These are phyloP conservation scores for Mystacides longicornis DNA, from an alignment of 2,888 invertebrate genomes.

Conservation along the genomic window DNA sequence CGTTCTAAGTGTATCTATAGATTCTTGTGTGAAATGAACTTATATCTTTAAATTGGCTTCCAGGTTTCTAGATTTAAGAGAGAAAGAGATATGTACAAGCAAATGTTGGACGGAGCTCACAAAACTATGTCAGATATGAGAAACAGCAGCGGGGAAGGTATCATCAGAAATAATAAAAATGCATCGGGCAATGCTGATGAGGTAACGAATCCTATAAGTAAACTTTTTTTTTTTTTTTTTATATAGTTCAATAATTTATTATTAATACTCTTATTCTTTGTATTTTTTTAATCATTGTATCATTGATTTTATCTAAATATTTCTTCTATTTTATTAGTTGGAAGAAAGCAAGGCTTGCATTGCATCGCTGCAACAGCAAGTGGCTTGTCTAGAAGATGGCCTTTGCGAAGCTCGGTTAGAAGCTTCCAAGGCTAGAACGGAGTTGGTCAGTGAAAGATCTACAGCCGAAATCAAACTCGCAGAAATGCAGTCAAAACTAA, in stretches of 20 bases:
- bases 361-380: constrained; percentile 71
- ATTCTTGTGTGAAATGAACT: too few relatives aligned
- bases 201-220: constrained; percentile 37
- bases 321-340: too few relatives aligned
- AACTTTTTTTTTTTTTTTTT: too few relatives aligned
- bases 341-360: constrained; percentile 68
- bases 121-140: constrained; percentile 75
- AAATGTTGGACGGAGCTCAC: constrained; percentile 83
- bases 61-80: constrained; percentile 68
- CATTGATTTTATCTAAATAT: too few relatives aligned
- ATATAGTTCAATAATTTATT: not conserved
- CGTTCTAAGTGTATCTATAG: not conserved
- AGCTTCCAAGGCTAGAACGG: constrained; percentile 76
- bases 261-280: too few relatives aligned
- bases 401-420: constrained; percentile 77
- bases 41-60: constrained; percentile 26
- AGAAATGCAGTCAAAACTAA: constrained; percentile 81
- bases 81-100: constrained; percentile 82
- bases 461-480: constrained; percentile 79
- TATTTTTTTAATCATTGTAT: too few relatives aligned
- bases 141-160: constrained; percentile 42
- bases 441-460: constrained; percentile 82
- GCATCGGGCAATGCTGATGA: constrained; percentile 70
- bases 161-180: constrained; percentile 45
- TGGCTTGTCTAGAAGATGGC: constrained; percentile 81